A percentile compares a stretch with the other conserved stretches of the same genome.
phyloP scores from a whole-genome alignment of 2,888 invertebrate genomes.

The Apamea sordens region DNA sequence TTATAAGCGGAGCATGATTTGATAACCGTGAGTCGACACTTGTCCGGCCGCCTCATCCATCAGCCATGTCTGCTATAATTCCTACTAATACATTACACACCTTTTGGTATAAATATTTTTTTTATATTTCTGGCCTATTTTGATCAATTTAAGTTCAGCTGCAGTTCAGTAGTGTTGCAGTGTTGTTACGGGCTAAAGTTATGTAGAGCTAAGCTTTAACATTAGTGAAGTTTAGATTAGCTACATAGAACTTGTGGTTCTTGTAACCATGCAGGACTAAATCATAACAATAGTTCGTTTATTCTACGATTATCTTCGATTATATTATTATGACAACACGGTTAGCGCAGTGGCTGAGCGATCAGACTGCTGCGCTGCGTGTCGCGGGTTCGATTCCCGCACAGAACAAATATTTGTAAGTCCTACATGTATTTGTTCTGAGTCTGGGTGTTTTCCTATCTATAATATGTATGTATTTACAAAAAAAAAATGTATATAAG shows the following conservation, averaged over 20 bases:
- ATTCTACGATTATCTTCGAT: constrained; percentile 2
- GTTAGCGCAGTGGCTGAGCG: too few relatives aligned
- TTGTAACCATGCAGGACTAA: neutral
- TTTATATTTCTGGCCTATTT: constrained; percentile 24
- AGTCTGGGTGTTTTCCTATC: too few relatives aligned
- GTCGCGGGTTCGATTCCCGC: too few relatives aligned
- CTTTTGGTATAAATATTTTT: constrained; percentile 27
- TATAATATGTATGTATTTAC: too few relatives aligned
- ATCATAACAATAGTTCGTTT: neutral
- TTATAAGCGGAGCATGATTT: constrained; percentile 72
- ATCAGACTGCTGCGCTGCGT: too few relatives aligned
- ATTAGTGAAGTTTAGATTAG: neutral
- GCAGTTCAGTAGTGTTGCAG: neutral
- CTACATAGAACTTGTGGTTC: neutral
- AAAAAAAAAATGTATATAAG: too few relatives aligned
- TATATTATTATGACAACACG: too few relatives aligned
- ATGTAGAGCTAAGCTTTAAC: neutral
- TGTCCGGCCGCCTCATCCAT: constrained; percentile 76
- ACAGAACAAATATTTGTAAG: too few relatives aligned
- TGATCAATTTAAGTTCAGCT: neutral
- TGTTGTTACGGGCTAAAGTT: neutral
- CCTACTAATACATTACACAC: constrained; percentile 65
- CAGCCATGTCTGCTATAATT: constrained; percentile 70
- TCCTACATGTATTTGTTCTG: too few relatives aligned
- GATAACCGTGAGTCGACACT: constrained; percentile 78